A percentile compares a stretch with the other conserved stretches of the same genome.
Conservation (phyloP, 2,797 vertebrate species). For the Lithobates pipiens region DNA sequence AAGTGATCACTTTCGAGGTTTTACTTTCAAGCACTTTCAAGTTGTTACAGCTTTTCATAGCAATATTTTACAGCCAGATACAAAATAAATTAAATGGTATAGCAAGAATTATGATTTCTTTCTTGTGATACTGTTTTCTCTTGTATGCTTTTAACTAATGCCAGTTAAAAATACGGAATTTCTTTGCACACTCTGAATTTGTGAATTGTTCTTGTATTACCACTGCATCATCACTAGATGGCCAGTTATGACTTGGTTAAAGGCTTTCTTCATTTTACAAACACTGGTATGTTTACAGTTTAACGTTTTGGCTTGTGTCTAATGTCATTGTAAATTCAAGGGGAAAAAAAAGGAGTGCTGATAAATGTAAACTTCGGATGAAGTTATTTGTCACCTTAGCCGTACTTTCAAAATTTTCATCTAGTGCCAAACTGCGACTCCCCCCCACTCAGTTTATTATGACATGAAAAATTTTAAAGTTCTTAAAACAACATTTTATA, state of each 20-base stretch:
- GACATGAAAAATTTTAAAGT: too few species aligned
- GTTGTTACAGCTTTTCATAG: too few species aligned
- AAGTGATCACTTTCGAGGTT: too few species aligned
- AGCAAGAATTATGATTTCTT: too few species aligned
- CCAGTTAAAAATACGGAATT: background rate
- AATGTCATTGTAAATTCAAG: too few species aligned
- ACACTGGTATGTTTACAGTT: background rate
- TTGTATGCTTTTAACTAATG: background rate
- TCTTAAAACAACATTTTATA: too few species aligned
- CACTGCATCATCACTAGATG: conserved; percentile 62
- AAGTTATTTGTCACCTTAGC: background rate
- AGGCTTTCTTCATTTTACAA: conserved; percentile 9
- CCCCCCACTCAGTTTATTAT: too few species aligned
- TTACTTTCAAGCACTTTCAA: too few species aligned
- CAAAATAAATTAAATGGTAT: background rate
- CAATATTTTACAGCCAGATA: too few species aligned
- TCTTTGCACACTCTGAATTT: background rate
- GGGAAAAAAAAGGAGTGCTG: background rate
- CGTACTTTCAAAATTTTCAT: too few species aligned
- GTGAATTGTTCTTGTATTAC: conserved; percentile 15
- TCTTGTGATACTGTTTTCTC: background rate
- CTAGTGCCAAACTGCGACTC: too few species aligned
- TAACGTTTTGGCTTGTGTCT: background rate
- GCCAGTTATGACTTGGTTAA: conserved; percentile 19
- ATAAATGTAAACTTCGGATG: background rate